Percentiles rank a stretch among this genome's conserved stretches.
phyloP scores from a whole-genome alignment of 2,888 invertebrate genomes.

The Rhingia campestris region DNA sequence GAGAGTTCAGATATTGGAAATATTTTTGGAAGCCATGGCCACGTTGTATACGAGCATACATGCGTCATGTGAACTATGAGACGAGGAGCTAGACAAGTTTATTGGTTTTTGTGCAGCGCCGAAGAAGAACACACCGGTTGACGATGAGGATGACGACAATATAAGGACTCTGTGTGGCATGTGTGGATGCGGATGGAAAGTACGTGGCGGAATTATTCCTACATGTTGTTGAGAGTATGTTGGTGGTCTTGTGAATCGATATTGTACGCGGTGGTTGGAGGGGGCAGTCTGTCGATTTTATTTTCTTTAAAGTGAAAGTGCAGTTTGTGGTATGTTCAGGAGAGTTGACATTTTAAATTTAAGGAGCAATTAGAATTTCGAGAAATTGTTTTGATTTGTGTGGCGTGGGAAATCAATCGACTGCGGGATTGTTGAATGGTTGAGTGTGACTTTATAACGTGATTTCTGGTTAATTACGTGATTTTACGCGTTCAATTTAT shows the following conservation, averaged over 20 bases:
- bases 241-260: conserved; percentile 64
- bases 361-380: conserved; percentile 53
- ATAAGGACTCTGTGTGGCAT: too few relatives aligned
- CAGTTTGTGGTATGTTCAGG: conserved; percentile 30
- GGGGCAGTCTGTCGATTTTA: conserved; percentile 16
- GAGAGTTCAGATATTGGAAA: conserved; percentile 69
- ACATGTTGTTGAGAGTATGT: conserved; percentile 38
- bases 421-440: not conserved
- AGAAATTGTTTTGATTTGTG: conserved; percentile 49
- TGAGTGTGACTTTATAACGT: conserved; percentile 21
- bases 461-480: not conserved
- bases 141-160: conserved; percentile 27
- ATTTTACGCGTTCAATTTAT: not conserved
- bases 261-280: conserved; percentile 20
- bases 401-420: conserved; percentile 50
- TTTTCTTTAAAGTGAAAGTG: conserved; percentile 57
- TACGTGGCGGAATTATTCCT: conserved; percentile 48
- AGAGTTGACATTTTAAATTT: conserved; percentile 62
- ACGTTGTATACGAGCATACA: not conserved
- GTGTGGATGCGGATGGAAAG: conserved; percentile 3
- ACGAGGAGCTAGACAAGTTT: conserved; percentile 22
- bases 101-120: conserved; percentile 37
- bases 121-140: not conserved
- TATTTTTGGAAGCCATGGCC: conserved; percentile 57
- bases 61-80: conserved; percentile 23